Conservation (phyloP, 2,113 vertebrate genomes). For the Pitta sordida region DNA sequence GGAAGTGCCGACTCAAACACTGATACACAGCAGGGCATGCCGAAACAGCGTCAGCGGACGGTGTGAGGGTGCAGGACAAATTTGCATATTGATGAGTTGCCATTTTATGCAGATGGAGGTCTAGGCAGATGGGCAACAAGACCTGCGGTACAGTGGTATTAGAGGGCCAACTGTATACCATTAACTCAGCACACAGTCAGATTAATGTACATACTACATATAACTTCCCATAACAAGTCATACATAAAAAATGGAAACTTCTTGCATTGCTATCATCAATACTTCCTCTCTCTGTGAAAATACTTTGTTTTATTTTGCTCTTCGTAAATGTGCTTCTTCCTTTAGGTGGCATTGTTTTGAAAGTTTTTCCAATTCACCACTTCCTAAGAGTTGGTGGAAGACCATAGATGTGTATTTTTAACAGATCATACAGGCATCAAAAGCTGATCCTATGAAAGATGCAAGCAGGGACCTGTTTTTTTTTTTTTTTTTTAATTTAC, state of each 20-base stretch:
- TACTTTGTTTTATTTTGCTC: not conserved
- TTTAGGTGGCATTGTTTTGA: not conserved
- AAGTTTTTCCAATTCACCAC: not conserved
- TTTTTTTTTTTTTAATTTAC: too few species aligned
- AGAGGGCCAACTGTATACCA: too few species aligned
- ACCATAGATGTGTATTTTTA: not conserved
- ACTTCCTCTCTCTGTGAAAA: not conserved
- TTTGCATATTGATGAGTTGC: too few species aligned
- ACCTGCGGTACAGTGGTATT: too few species aligned
- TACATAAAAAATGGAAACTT: not conserved
- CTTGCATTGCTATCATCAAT: not conserved
- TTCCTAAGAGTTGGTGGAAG: not conserved
- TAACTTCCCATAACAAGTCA: not conserved
- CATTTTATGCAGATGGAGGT: too few species aligned
- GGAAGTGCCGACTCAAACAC: too few species aligned
- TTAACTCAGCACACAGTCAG: not conserved
- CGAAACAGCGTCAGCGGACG: too few species aligned
- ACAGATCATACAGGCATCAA: not conserved
- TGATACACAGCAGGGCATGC: too few species aligned
- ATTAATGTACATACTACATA: not conserved
- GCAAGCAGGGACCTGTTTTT: not conserved
- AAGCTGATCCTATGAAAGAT: not conserved
- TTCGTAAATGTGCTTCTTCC: not conserved
- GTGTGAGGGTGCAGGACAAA: too few species aligned
- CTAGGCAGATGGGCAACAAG: too few species aligned